A percentile compares a stretch with the other conserved stretches of the same genome.
Evolutionary conservation across 1,140 invertebrate genomes (phyloP).

Genomic region (Oreohelix idahoensis): DNA sequence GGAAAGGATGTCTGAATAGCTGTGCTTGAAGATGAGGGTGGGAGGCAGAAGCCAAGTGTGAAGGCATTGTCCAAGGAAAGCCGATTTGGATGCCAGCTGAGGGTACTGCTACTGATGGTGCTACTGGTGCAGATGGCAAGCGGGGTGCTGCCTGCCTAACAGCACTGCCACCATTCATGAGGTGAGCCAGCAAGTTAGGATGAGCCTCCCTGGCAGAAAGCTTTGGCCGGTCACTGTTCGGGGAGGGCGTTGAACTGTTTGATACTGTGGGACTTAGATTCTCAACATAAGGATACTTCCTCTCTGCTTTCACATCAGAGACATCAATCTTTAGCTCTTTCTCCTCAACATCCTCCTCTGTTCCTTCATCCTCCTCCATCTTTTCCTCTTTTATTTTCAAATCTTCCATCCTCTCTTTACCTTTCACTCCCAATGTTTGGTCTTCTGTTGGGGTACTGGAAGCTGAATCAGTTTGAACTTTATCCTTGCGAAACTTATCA

Average conservation of each 20-base stretch:
- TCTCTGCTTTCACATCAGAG: slow-evolving; percentile 15
- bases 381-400: slow-evolving; percentile 44
- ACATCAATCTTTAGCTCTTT: slow-evolving; percentile 33
- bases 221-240: slow-evolving; percentile 37
- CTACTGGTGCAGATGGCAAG: neutral
- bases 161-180: slow-evolving; percentile 43
- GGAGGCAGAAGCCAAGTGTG: neutral
- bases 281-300: neutral
- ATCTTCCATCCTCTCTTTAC: slow-evolving; percentile 30
- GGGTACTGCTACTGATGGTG: neutral
- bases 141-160: neutral
- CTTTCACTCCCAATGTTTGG: neutral
- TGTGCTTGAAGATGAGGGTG: neutral
- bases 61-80: neutral
- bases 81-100: neutral
- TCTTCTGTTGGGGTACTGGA: slow-evolving; percentile 25
- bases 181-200: slow-evolving; percentile 66
- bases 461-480: slow-evolving; percentile 24
- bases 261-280: slow-evolving; percentile 6
- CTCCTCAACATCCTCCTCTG: slow-evolving; percentile 3
- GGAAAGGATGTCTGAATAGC: neutral
- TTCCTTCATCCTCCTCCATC: slow-evolving; percentile 29
- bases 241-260: slow-evolving; percentile 16
- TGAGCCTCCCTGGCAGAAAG: slow-evolving; percentile 65
- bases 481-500: slow-evolving; percentile 66